phyloP scores from a whole-genome alignment of 2,888 invertebrate species.

The Drosophila buzzatii region DNA sequence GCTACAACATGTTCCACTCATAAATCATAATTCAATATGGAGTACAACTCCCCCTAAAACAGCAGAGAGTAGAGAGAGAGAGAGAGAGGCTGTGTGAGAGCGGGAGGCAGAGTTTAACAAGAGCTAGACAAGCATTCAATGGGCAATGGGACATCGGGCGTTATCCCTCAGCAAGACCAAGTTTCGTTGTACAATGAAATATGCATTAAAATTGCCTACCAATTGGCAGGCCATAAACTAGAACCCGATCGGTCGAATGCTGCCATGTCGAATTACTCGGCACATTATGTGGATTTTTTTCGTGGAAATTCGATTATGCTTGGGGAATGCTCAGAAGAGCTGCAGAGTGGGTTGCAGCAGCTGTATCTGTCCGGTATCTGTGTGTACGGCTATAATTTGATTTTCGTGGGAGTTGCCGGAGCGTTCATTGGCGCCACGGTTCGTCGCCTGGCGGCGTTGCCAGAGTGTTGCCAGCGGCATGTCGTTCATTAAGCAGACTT shows the following conservation, averaged over 20 bases:
- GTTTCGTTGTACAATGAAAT: constrained; percentile 68
- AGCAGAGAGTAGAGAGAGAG: constrained; percentile 8
- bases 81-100: neutral
- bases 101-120: constrained; percentile 37
- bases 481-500: constrained; percentile 73
- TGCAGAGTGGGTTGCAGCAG: constrained; percentile 1
- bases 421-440: constrained; percentile 56
- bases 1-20: constrained; percentile 73
- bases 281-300: constrained; percentile 47
- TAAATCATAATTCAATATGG: constrained; percentile 82
- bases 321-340: constrained; percentile 20
- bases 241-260: constrained; percentile 46
- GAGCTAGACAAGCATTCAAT: constrained; percentile 51
- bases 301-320: constrained; percentile 51
- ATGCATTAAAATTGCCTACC: constrained; percentile 75
- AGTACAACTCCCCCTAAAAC: constrained; percentile 55
- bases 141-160: constrained; percentile 41
- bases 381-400: constrained; percentile 36
- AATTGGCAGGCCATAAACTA: constrained; percentile 64
- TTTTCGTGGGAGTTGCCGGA: constrained; percentile 53
- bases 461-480: constrained; percentile 56
- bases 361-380: constrained; percentile 27
- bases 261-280: constrained; percentile 61
- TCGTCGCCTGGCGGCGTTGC: constrained; percentile 43
- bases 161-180: constrained; percentile 33